phyloP scores from a whole-genome alignment of 2,797 vertebrate genomes.

The Sebastiscus tertius region DNA sequence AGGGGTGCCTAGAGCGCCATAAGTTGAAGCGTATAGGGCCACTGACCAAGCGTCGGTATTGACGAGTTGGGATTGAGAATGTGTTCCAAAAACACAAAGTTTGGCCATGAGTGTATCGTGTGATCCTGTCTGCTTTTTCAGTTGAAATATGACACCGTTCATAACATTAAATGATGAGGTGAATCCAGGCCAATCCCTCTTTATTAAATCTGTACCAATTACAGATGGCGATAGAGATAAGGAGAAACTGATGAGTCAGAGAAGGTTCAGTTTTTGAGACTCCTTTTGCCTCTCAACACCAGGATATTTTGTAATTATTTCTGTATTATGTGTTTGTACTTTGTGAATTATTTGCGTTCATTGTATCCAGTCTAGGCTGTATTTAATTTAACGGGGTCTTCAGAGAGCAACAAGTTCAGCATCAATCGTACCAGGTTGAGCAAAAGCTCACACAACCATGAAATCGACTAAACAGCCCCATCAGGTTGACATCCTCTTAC shows the following conservation, averaged over 20 bases:
- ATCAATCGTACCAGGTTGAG: constrained; percentile 44
- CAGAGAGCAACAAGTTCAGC: constrained; percentile 47
- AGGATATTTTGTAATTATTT: constrained; percentile 22
- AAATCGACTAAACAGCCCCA: constrained; percentile 41
- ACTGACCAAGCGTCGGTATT: neutral
- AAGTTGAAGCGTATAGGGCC: neutral
- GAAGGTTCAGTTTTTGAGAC: constrained; percentile 4
- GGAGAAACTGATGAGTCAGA: neutral
- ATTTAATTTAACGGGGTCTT: constrained; percentile 34
- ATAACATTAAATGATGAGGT: constrained; percentile 1
- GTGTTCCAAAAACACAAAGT: neutral
- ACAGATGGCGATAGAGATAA: neutral
- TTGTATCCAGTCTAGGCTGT: neutral
- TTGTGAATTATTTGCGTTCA: constrained; percentile 19
- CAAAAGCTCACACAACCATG: constrained; percentile 37
- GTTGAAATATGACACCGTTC: neutral
- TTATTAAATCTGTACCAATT: constrained; percentile 24
- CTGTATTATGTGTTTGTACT: neutral
- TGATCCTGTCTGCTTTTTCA: neutral
- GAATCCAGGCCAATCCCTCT: constrained; percentile 14
- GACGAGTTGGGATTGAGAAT: neutral
- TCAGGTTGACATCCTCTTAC: constrained; percentile 23
- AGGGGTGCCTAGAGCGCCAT: neutral
- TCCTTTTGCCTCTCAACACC: neutral
- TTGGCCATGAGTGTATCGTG: neutral